Conservation (phyloP, 2,888 invertebrate genomes). For the Epinotia brunnichana region DNA sequence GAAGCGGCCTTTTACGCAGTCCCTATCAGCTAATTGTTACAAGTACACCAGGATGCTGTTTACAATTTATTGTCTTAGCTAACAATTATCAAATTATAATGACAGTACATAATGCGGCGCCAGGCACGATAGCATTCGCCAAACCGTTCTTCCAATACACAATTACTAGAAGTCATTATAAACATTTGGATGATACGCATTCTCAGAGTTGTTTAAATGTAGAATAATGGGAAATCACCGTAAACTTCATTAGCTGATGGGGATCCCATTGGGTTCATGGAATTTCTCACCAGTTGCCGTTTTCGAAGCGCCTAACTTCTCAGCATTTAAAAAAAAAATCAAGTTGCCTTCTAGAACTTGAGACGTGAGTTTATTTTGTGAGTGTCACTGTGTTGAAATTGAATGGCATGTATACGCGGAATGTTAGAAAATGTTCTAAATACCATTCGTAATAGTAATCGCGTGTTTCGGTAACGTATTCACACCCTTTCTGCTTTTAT, state of each 20-base stretch:
- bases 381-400: conserved; percentile 24
- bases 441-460: conserved; percentile 23
- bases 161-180: neutral
- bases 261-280: conserved; percentile 14
- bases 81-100: neutral
- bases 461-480: conserved; percentile 31
- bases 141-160: neutral
- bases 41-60: neutral
- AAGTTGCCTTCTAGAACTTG: conserved; percentile 23
- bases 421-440: conserved; percentile 37
- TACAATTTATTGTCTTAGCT: neutral
- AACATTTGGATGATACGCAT: neutral
- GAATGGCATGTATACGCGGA: conserved; percentile 32
- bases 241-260: conserved; percentile 2
- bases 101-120: too few species aligned
- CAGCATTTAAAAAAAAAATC: conserved; percentile 14
- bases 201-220: neutral
- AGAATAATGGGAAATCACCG: neutral
- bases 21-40: conserved; percentile 14
- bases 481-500: conserved; percentile 14
- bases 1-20: conserved; percentile 21
- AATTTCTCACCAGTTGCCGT: conserved; percentile 15
- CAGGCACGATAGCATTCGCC: neutral
- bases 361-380: conserved; percentile 37
- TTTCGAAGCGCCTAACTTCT: conserved; percentile 18